Conservation (phyloP, 1,140 invertebrate genomes). For the Drosophila jambulina region DNA sequence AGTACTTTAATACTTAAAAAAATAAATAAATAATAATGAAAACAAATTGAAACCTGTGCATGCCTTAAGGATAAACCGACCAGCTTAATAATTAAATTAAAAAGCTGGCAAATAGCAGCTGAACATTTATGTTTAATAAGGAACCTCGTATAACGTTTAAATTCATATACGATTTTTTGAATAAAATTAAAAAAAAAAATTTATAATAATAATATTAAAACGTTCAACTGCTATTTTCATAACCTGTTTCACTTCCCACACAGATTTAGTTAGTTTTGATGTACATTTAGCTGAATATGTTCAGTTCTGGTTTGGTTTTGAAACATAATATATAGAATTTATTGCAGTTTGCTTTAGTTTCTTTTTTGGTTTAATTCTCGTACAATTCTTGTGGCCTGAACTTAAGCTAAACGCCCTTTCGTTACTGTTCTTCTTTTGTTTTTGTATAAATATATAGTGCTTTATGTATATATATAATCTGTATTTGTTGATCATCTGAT, state of each 20-base stretch:
- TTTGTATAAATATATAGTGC: slow-evolving; percentile 70
- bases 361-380: slow-evolving; percentile 47
- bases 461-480: slow-evolving; percentile 61
- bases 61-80: background rate
- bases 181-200: too few relatives aligned
- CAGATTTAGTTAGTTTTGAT: slow-evolving; percentile 44
- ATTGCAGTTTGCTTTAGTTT: slow-evolving; percentile 58
- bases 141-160: too few relatives aligned
- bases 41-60: background rate
- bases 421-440: slow-evolving; percentile 36
- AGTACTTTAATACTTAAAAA: background rate
- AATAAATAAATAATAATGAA: background rate
- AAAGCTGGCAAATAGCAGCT: background rate
- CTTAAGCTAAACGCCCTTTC: slow-evolving; percentile 53
- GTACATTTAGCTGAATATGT: slow-evolving; percentile 42
- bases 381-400: slow-evolving; percentile 70
- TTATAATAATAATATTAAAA: background rate
- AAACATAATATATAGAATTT: slow-evolving; percentile 69
- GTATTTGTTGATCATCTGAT: slow-evolving; percentile 52
- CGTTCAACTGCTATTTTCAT: slow-evolving; percentile 4
- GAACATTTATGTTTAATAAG: background rate
- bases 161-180: too few relatives aligned
- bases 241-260: slow-evolving; percentile 24
- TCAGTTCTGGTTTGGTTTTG: slow-evolving; percentile 47
- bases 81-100: background rate